These are phyloP conservation scores for Lasioglossum baleicum DNA, from an alignment of 1,140 invertebrate species.

Conservation along the genomic window DNA sequence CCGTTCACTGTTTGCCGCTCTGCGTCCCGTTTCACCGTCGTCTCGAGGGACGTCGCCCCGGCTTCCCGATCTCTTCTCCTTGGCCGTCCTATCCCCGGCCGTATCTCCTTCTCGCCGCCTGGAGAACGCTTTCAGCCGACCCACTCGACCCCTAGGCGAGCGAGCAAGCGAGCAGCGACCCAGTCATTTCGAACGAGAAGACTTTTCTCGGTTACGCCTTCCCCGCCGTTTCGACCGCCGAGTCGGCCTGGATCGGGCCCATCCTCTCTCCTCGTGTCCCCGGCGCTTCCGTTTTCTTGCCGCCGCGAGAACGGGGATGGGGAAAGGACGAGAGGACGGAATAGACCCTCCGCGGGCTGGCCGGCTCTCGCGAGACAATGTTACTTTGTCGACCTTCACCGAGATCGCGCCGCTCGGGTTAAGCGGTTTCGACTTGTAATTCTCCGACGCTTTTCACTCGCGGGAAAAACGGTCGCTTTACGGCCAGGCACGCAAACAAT, in stretches of 20 bases:
- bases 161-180: too few relatives aligned
- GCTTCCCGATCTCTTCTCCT: conserved; percentile 32
- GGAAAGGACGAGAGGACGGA: too few relatives aligned
- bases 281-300: conserved; percentile 15
- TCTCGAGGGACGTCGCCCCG: conserved; percentile 57
- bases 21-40: conserved; percentile 40
- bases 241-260: too few relatives aligned
- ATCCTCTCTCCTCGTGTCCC: too few relatives aligned
- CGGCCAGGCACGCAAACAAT: conserved; percentile 22
- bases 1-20: not conserved
- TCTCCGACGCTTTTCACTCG: conserved; percentile 5
- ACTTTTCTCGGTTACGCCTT: conserved; percentile 52
- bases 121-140: conserved; percentile 40
- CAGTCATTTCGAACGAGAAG: conserved; percentile 55
- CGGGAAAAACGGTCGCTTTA: not conserved
- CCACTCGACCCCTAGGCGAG: conserved; percentile 39
- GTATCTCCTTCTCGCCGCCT: not conserved
- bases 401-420: conserved; percentile 32
- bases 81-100: not conserved
- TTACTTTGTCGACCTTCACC: conserved; percentile 35
- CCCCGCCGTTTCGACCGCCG: conserved; percentile 26
- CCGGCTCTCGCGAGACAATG: conserved; percentile 3
- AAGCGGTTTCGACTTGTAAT: conserved; percentile 58
- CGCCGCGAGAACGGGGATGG: not conserved
- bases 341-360: too few relatives aligned